Evolutionary conservation across 1,140 invertebrate species (phyloP), one percentile per base, ranked within the genome.

Genomic region (Sminthurides bifidus): DNA sequence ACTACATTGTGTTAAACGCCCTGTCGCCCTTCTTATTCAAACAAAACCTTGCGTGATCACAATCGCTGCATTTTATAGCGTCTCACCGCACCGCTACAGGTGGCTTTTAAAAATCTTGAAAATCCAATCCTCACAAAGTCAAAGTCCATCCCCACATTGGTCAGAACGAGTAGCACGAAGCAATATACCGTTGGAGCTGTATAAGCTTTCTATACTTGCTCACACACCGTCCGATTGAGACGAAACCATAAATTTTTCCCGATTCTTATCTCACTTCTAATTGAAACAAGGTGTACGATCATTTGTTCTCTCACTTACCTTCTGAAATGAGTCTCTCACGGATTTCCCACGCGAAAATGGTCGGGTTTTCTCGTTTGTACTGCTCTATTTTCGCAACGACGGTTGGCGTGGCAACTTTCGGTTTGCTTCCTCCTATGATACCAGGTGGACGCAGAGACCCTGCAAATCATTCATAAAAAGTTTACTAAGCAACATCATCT

Each of bases 331-430:
- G 81, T 69, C 89, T 79, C 73, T 93, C 90, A 24, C 90, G 76
- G 63, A 94, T 93, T 78, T 93, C 90, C 90, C 90, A 93, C 23
- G 94, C 94, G 76, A 94, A 94, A 72, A 98, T 93, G 52, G 91
- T 94, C n/a, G 89, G 90, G 73, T 94, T 93, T 73, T 94, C 89
- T 58, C 90, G 74, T 76, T 94, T 94, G 77, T 94, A 94, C 71
- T 92, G 87, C 73, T 93, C 90, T 68, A 93, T 94, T 76, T 93
- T 94, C 57, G 86, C 85, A 31, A 94, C 90, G 38, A 94, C 90
- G 3, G 88, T 87, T 12, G 91, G 90, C 24, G 94, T 98, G 56
- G 94, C 93, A 52, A 98, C 95, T 75, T 98, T 92, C 17, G 94
- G 94, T 74, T 98, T 98, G 72, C 91, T 95, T 48, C 95, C 95